phyloP scores from a whole-genome alignment of 2,113 vertebrate genomes.

The Otis tarda region DNA sequence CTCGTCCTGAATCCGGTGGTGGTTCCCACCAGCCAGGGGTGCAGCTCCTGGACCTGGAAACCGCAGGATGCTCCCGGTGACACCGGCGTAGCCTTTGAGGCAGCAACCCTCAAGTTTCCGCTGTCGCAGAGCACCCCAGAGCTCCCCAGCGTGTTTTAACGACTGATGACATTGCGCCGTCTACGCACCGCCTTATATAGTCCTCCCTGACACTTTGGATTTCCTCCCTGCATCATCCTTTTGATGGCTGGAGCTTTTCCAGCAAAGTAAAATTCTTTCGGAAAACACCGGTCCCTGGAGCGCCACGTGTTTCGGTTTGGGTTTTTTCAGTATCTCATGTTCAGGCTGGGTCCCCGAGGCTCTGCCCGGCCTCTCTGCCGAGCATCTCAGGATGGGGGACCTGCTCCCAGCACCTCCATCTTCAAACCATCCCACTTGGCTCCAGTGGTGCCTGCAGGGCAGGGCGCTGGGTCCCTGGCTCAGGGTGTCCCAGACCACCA shows the following conservation, averaged over 20 bases:
- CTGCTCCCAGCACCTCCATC: neutral
- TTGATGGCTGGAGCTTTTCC: neutral
- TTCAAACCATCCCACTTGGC: neutral
- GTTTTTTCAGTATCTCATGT: neutral
- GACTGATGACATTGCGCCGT: neutral
- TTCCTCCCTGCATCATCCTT: neutral
- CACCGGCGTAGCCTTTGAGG: neutral
- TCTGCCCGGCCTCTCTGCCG: neutral
- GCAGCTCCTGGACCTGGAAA: neutral
- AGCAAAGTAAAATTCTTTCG: neutral
- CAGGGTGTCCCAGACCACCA: neutral
- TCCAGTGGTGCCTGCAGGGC: no score
- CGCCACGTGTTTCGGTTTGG: neutral
- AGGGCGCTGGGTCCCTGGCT: neutral
- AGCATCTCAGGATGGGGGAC: accelerated
- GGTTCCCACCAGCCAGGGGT: neutral
- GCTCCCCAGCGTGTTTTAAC: neutral
- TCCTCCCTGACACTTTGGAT: neutral
- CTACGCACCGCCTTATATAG: neutral
- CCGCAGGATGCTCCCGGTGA: neutral
- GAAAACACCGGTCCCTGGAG: neutral
- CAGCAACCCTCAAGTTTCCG: neutral
- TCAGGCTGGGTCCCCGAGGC: neutral
- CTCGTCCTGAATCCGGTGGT: neutral
- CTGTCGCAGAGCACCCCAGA: neutral